A percentile compares a stretch with the other conserved stretches of the same genome.
Conservation (phyloP, 2,888 invertebrate species). For the Clostera curtula region DNA sequence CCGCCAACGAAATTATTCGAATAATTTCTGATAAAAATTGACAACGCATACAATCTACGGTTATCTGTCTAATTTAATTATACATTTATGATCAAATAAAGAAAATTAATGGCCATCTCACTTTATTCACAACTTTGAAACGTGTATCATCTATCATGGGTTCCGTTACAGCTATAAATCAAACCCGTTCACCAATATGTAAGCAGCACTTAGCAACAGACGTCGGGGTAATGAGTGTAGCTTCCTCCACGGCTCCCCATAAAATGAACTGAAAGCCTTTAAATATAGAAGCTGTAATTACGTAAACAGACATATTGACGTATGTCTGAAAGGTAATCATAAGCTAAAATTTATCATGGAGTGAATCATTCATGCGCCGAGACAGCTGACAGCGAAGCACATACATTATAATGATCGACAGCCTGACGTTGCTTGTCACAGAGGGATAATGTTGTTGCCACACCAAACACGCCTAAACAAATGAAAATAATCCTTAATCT, state of each 20-base stretch:
- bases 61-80: too few relatives aligned
- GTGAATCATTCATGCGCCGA: constrained; percentile 72
- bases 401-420: constrained; percentile 75
- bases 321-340: constrained; percentile 73
- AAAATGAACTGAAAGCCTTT: constrained; percentile 54
- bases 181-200: constrained; percentile 49
- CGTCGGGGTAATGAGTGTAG: constrained; percentile 46
- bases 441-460: constrained; percentile 71
- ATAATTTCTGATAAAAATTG: constrained; percentile 24
- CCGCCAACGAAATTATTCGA: too few relatives aligned
- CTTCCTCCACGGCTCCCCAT: constrained; percentile 51
- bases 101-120: constrained; percentile 47
- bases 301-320: constrained; percentile 71
- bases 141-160: constrained; percentile 57
- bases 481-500: constrained; percentile 21
- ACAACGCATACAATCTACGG: constrained; percentile 24
- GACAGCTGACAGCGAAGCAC: constrained; percentile 72
- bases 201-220: constrained; percentile 34
- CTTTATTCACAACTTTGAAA: constrained; percentile 51
- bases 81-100: constrained; percentile 41
- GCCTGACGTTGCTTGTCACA: constrained; percentile 71
- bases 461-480: constrained; percentile 27
- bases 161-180: constrained; percentile 55
- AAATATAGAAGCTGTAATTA: constrained; percentile 61
- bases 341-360: constrained; percentile 73